These are phyloP conservation scores for Thymelicus acteon DNA, from an alignment of 2,888 invertebrate genomes.

Conservation along the genomic window DNA sequence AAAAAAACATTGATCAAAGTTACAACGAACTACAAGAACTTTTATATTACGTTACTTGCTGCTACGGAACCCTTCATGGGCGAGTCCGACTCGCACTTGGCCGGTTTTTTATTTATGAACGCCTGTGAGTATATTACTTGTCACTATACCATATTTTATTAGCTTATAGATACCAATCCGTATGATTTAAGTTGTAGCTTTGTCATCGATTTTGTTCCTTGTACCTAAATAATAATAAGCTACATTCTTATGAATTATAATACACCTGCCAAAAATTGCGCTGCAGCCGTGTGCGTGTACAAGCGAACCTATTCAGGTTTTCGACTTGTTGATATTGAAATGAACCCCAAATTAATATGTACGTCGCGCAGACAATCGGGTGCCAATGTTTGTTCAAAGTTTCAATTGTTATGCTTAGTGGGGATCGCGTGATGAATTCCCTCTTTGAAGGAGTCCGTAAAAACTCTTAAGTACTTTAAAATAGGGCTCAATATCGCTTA, in stretches of 20 bases:
- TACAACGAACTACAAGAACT: too few species aligned
- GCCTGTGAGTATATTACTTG: too few species aligned
- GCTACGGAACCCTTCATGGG: too few species aligned
- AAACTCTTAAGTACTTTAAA: conserved; percentile 39
- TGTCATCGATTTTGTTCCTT: too few species aligned
- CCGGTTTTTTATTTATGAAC: too few species aligned
- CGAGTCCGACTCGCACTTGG: too few species aligned
- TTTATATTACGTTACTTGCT: too few species aligned
- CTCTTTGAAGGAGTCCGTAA: conserved; percentile 39
- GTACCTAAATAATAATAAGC: too few species aligned
- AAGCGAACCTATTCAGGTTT: conserved; percentile 51
- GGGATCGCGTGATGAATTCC: conserved; percentile 30
- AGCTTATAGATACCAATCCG: too few species aligned
- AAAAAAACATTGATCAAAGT: too few species aligned
- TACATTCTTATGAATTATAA: background rate
- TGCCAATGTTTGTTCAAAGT: conserved; percentile 60
- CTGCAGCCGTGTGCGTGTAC: conserved; percentile 33
- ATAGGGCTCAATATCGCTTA: conserved; percentile 30
- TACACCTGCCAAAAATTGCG: background rate
- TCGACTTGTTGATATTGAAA: conserved; percentile 75
- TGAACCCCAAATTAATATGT: conserved; percentile 75
- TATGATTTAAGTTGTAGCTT: too few species aligned
- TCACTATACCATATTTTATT: too few species aligned
- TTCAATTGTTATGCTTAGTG: conserved; percentile 48
- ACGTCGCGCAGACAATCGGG: conserved; percentile 64